Evolutionary conservation across 2,888 invertebrate genomes (phyloP).

Genomic region (Acleris laterana): DNA sequence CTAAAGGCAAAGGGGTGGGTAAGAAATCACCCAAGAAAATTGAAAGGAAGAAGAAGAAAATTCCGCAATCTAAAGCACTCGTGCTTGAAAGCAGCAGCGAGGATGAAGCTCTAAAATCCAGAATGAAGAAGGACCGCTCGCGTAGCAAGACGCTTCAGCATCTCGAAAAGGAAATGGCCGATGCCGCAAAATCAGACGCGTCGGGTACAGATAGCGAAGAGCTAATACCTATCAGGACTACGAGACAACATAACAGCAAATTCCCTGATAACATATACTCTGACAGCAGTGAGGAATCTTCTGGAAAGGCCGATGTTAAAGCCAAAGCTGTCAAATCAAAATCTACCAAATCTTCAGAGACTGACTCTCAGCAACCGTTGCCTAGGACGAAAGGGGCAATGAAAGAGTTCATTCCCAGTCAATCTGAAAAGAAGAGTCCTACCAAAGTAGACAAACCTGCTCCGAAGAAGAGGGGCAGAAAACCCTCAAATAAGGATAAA

Average conservation of each 20-base stretch:
- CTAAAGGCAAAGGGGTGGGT: constrained; percentile 70
- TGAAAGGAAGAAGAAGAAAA: constrained; percentile 81
- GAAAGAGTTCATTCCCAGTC: constrained; percentile 89
- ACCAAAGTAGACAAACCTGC: constrained; percentile 62
- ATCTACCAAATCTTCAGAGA: constrained; percentile 85
- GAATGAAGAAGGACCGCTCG: constrained; percentile 73
- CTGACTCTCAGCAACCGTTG: constrained; percentile 87
- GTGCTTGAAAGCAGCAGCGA: constrained; percentile 86
- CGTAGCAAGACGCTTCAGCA: constrained; percentile 87
- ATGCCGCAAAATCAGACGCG: constrained; percentile 78
- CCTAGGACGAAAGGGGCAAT: constrained; percentile 93
- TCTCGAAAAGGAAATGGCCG: constrained; percentile 89
- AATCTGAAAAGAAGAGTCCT: constrained; percentile 63
- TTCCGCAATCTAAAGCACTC: constrained; percentile 75
- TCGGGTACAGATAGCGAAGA: constrained; percentile 92
- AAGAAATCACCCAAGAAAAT: constrained; percentile 72
- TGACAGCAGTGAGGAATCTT: constrained; percentile 88
- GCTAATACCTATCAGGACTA: constrained; percentile 86
- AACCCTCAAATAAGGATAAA: constrained; percentile 77
- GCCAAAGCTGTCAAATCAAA: constrained; percentile 84
- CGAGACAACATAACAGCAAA: constrained; percentile 76
- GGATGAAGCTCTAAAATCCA: constrained; percentile 77
- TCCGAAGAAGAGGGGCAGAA: constrained; percentile 74
- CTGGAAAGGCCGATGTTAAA: constrained; percentile 70
- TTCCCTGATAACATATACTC: constrained; percentile 92